Evolutionary conservation across 1,140 invertebrate species (phyloP), one percentile per base, ranked within the genome.

Genomic region (Cardiocondyla obscurior): DNA sequence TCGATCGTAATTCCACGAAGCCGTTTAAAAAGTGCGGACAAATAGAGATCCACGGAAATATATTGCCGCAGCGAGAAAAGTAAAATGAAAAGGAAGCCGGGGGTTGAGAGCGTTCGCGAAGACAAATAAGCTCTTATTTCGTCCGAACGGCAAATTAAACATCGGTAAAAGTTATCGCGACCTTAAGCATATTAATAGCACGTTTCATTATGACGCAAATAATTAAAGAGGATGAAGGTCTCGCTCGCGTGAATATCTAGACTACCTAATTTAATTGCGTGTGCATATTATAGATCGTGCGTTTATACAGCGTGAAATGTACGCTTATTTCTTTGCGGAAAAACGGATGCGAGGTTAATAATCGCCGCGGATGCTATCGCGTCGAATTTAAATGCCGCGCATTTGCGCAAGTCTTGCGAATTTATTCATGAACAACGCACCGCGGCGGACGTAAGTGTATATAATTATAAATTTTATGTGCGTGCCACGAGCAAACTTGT

Each of bases 61-160:
- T 64, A 10, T 76, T 19, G 39, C 1, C 14, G 30, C 28, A 22
- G 10, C 12, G 28, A 8, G 28, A 58, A n/a, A 39, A 51, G 33
- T 49, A 25, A 25, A 64, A 19, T 58, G 58, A 76, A 62, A 39
- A 19, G n/a, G 57, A 76, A 64, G 64, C 42, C 73, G 42, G 42
- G 51, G n/a, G n/a, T n/a, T 76, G 44, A 76, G 14, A 76, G 19
- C 19, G 19, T 64, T 76, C 44, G 73, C 30, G 4, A 36, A 64
- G 58, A 64, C 49, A 51, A 76, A 64, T 64, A 62, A 76, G 72
- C 14, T 28, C 72, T 62, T 64, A 49, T 76, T 64, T 64, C 30
- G 4, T 28, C 28, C 42, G 30, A 28, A 76, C 72, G 12, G 57
- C 19, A 64, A 36, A 60, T 74, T 74, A 76, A 64, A 64, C 42